Base-by-base conservation (phyloP, 2,113 vertebrate genomes). In the Nesoenas mayeri region DNA sequence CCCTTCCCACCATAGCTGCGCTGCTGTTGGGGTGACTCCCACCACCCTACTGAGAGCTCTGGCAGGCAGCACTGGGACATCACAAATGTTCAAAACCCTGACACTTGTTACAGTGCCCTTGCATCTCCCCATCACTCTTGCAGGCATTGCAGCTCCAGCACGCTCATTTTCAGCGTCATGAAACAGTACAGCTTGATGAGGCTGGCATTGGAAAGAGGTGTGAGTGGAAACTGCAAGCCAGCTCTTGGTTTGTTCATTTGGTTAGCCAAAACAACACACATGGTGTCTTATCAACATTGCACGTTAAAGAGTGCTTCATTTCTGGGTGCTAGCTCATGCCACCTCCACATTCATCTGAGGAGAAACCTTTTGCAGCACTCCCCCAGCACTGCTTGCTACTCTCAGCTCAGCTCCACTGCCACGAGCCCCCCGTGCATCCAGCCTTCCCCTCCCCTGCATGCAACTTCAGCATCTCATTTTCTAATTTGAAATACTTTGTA, bases 371-470 rank as follows among this genome's bases (percentile, higher is more conserved):
- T 29, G 54, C 18, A 82, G 56, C 47, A 51, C 62, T 77, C 51
- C 31, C 44, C 60, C 71, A 77, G 44, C 29, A 22, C 16, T 28
- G 3, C 36, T 60, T 47, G 38, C 24, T n/a, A 60, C 54, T 77
- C 60, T 81, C 69, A 74, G 84, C 62, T 85, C 81, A 82, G 10
- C 31, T 36, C 36, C 54, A 19, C 66, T 88, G 66, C 66, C 29
- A n/a, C 5, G 12, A 89, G 75, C 10, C 18, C 56, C 40, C n/a
- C 0, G 0, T 0, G 4, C 31, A 57, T 9, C 6, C 70, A 79
- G 78, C 61, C 72, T 86, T 83, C 38, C 56, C 26, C 42, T 78
- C 3, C 34, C 31, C 47, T 31, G 20, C 10, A 25, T 44, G 38
- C 34, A 53, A 86, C 58, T 84, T 74, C 82, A 86, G 60, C 64